Conservation (phyloP, 2,797 vertebrate genomes). For the Eospalax fontanierii region DNA sequence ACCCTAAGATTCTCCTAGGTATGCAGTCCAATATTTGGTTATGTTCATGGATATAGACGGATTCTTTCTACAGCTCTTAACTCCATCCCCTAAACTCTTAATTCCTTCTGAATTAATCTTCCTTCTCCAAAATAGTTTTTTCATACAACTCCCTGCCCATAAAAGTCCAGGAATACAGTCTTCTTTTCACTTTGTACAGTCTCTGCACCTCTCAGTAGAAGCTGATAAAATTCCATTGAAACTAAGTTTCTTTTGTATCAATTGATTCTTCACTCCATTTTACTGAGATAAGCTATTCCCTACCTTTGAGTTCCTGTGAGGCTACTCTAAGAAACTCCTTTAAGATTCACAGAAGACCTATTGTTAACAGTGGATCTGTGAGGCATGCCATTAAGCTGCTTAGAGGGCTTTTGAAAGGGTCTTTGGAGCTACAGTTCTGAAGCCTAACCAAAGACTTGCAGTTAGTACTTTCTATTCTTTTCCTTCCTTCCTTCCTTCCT, state of each 20-base stretch:
- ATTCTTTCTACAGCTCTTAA: background rate
- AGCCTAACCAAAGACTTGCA: background rate
- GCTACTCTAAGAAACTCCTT: background rate
- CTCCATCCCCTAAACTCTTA: background rate
- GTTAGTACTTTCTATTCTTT: background rate
- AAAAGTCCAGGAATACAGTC: background rate
- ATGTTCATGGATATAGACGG: background rate
- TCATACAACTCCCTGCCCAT: background rate
- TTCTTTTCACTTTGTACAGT: background rate
- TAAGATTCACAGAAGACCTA: background rate
- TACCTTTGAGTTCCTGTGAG: background rate
- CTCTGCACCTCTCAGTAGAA: background rate
- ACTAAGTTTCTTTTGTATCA: constrained; percentile 3
- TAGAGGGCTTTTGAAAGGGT: background rate
- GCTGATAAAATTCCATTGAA: constrained; percentile 21
- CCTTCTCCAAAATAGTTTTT: background rate
- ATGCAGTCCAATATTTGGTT: background rate
- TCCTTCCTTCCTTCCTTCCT: background rate
- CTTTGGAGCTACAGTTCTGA: background rate
- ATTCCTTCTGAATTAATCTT: background rate
- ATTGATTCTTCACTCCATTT: background rate
- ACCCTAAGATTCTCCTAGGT: background rate
- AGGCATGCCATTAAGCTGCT: background rate
- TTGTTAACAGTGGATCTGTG: background rate
- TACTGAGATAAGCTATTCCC: background rate